Evolutionary conservation across 2,797 vertebrate genomes (phyloP), one percentile per base, ranked within the genome.

Genomic region (Microchirus variegatus): DNA sequence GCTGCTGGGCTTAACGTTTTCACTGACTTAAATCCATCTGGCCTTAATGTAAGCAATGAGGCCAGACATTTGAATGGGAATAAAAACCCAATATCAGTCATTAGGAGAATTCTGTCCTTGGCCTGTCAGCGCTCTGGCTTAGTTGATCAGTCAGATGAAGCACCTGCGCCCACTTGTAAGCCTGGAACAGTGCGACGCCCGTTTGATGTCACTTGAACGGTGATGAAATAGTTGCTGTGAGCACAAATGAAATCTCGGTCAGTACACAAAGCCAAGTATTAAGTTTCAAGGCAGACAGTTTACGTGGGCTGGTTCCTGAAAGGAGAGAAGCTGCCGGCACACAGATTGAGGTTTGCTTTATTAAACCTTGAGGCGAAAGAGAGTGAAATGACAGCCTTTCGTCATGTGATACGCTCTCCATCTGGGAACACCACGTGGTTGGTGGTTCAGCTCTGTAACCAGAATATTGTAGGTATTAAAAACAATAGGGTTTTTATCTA

Each of bases 161-260:
- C 91, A 91, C 90, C 86, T 91, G 90, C 84, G 78, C 72, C 74
- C 78, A 52, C 82, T 91, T 80, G 78, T 88, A 86, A 87, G 89
- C 76, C 77, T 63, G 83, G 81, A 84, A 89, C 79, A 72, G 76
- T 50, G 83, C 80, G 88, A 85, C 60, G 87, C 72, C 80, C 50
- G 79, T 90, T 91, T 93, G 89, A 93, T 86, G 92, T 84, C 84
- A 73, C 76, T 84, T 87, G 85, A 88, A 81, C 65, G 31, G 41
- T 61, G 87, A 91, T 91, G 80, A 90, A 92, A 86, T 83, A 76
- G 68, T 79, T 51, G 58, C 63, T 40, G 73, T 55, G 56, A 57
- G 71, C 77, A 68, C 73, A 87, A 87, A 88, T 80, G 75, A 87
- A 89, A 82, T 82, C 77, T 69, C 65, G 44, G 60, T 87, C 77